phyloP scores from a whole-genome alignment of 2,888 invertebrate genomes.

The Amiota minor region DNA sequence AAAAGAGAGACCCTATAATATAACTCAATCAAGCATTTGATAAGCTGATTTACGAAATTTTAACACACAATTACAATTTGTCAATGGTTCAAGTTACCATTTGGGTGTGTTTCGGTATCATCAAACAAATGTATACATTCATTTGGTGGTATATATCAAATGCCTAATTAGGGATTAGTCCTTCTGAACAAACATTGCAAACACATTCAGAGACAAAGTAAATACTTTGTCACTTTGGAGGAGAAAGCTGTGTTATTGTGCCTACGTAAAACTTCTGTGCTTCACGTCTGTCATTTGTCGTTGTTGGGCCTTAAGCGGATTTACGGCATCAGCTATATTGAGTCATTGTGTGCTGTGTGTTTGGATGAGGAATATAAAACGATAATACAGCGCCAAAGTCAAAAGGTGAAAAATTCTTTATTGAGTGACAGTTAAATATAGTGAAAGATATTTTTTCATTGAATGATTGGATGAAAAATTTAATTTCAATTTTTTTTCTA shows the following conservation, averaged over 20 bases:
- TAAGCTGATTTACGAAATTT: constrained; percentile 67
- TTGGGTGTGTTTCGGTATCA: constrained; percentile 40
- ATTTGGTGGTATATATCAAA: constrained; percentile 50
- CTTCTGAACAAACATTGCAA: constrained; percentile 38
- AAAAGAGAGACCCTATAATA: background rate
- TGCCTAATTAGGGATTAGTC: constrained; percentile 62
- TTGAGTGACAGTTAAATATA: constrained; percentile 15
- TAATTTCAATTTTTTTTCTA: constrained; percentile 8
- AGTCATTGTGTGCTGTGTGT: background rate
- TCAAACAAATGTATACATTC: constrained; percentile 17
- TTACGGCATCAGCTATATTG: background rate
- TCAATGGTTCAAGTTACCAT: constrained; percentile 46
- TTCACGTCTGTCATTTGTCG: constrained; percentile 26
- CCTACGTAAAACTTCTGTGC: constrained; percentile 13
- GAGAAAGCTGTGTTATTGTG: background rate
- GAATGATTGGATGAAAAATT: constrained; percentile 15
- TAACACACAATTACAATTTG: constrained; percentile 66
- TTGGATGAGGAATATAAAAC: constrained; percentile 4
- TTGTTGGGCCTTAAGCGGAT: constrained; percentile 15
- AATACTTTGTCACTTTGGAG: constrained; percentile 25
- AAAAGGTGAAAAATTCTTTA: constrained; percentile 26
- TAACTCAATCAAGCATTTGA: constrained; percentile 33
- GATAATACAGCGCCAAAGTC: constrained; percentile 13
- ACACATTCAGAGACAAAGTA: constrained; percentile 8
- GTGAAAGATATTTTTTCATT: constrained; percentile 18